A percentile compares a stretch with the other conserved stretches of the same genome.
Conservation (phyloP, 2,797 vertebrate species). For the Alcedo quadribrachys region DNA sequence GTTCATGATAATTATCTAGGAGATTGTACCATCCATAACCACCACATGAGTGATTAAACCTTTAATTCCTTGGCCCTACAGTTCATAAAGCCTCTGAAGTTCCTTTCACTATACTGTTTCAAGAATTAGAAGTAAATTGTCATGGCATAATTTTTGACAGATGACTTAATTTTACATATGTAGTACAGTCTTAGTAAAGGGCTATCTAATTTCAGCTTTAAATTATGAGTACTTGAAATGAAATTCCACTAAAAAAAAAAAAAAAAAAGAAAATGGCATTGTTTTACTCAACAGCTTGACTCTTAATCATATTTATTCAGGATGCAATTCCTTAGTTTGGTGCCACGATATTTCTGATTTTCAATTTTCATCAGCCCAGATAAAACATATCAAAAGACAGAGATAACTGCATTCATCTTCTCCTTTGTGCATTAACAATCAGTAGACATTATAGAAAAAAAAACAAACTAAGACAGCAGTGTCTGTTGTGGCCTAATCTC, state of each 20-base stretch:
- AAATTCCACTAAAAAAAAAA: neutral
- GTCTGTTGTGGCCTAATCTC: neutral
- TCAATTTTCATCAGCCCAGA: neutral
- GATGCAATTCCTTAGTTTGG: neutral
- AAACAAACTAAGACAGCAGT: neutral
- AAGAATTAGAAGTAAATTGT: neutral
- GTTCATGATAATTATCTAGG: neutral
- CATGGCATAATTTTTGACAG: neutral
- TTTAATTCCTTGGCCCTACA: neutral
- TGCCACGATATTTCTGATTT: neutral
- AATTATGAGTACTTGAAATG: neutral
- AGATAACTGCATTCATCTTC: neutral
- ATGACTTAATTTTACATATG: neutral
- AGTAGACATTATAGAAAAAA: neutral
- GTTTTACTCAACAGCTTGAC: neutral
- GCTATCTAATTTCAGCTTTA: neutral
- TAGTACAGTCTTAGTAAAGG: neutral
- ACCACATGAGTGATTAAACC: slow-evolving; percentile 2
- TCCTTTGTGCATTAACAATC: neutral
- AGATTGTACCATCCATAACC: slow-evolving; percentile 17
- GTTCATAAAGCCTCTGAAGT: neutral
- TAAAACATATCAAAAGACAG: neutral
- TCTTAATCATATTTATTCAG: neutral
- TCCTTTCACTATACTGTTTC: neutral
- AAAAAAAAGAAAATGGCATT: neutral